Conservation (phyloP, 2,113 vertebrate genomes). For the Ifrita kowaldi region DNA sequence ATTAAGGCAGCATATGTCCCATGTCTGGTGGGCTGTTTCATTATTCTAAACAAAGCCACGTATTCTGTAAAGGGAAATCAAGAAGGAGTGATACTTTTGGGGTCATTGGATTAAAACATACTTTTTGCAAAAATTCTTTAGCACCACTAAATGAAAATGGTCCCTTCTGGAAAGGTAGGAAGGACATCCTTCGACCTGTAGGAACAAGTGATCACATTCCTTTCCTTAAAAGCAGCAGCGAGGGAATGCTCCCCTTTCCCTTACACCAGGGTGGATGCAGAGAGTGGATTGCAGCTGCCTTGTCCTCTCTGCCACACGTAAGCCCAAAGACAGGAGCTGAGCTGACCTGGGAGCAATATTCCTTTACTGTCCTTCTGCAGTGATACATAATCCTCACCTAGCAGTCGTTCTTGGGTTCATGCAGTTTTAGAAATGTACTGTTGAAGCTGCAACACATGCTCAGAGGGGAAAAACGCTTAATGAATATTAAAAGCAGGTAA, state of each 20-base stretch:
- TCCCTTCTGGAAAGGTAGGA: neutral
- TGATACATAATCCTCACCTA: neutral
- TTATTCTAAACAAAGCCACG: neutral
- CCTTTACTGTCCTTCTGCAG: neutral
- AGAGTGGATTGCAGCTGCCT: neutral
- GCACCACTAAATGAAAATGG: neutral
- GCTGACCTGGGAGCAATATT: neutral
- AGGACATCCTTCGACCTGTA: neutral
- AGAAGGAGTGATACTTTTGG: neutral
- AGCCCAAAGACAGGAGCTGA: neutral
- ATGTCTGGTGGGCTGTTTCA: neutral
- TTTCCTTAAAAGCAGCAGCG: neutral
- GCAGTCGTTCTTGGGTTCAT: neutral
- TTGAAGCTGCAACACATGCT: neutral
- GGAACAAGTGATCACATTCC: neutral
- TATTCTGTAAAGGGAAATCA: neutral
- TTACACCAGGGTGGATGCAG: neutral
- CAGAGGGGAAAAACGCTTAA: neutral
- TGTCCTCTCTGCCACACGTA: neutral
- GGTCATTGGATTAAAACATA: neutral
- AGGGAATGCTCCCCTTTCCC: neutral
- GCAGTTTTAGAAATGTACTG: neutral
- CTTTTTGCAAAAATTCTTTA: neutral
- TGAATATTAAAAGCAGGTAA: constrained; percentile 12
- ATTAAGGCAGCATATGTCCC: neutral